Percentiles rank a stretch among this genome's conserved stretches.
Conservation (phyloP, 2,888 invertebrate genomes). For the Trisateles emortualis region DNA sequence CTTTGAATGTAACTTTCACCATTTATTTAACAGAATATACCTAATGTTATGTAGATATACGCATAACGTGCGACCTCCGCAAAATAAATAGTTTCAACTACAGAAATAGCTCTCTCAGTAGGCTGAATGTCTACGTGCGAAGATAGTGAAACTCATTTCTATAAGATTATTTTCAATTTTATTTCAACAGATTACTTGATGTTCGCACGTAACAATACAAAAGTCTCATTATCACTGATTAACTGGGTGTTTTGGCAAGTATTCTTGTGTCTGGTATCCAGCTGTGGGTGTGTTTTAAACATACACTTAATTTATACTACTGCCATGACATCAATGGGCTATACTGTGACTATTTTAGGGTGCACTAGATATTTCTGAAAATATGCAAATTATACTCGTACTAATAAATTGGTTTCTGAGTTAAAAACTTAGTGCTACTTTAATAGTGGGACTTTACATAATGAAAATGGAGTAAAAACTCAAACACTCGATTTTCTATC, state of each 20-base stretch:
- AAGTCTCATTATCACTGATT: constrained; percentile 39
- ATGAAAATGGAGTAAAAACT: no score
- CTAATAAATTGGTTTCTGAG: constrained; percentile 23
- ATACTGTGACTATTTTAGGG: constrained; percentile 34
- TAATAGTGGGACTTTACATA: no score
- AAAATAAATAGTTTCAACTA: constrained; percentile 22
- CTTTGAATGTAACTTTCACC: background rate
- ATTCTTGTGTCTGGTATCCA: constrained; percentile 34
- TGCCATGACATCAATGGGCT: constrained; percentile 42
- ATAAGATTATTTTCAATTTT: constrained; percentile 19
- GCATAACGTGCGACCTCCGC: constrained; percentile 13
- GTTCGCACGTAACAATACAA: constrained; percentile 23
- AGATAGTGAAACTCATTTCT: constrained; percentile 30
- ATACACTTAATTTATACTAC: constrained; percentile 50
- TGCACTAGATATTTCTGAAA: constrained; percentile 23
- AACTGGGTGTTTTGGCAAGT: constrained; percentile 53
- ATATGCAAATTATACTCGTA: constrained; percentile 19
- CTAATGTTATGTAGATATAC: background rate
- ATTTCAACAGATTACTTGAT: constrained; percentile 29
- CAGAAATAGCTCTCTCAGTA: constrained; percentile 32
- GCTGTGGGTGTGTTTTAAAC: constrained; percentile 39
- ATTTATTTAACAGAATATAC: background rate
- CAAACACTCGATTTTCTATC: no score
- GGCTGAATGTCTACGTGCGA: constrained; percentile 19
- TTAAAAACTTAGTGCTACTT: no score